Evolutionary conservation across 2,888 invertebrate genomes (phyloP).

Genomic region (Nemotelus pantherinus): DNA sequence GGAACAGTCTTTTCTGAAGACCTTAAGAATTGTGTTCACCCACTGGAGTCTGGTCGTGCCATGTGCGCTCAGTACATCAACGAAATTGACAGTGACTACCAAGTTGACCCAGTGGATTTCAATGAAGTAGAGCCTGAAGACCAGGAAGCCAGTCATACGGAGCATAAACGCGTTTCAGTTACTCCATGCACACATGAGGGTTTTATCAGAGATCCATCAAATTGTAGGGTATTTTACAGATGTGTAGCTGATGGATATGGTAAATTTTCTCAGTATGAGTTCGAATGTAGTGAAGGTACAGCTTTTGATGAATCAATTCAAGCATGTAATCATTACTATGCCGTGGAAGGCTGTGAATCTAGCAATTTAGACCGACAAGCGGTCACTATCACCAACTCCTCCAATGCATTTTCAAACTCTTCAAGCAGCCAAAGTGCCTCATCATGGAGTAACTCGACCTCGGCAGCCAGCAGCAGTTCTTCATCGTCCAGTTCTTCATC

Average conservation of each 20-base stretch:
- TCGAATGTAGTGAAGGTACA: constrained; percentile 78
- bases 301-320: constrained; percentile 77
- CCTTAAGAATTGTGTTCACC: constrained; percentile 75
- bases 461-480: not conserved
- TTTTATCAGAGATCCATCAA: constrained; percentile 73
- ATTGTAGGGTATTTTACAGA: constrained; percentile 81
- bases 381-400: constrained; percentile 19
- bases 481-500: constrained; percentile 12
- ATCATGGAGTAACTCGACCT: not conserved
- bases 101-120: constrained; percentile 40
- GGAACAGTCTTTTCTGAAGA: constrained; percentile 80
- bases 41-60: constrained; percentile 72
- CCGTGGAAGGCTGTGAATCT: constrained; percentile 66
- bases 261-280: constrained; percentile 74
- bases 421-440: not conserved
- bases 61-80: constrained; percentile 71
- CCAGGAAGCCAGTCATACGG: constrained; percentile 44
- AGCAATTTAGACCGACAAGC: constrained; percentile 28
- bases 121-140: constrained; percentile 31
- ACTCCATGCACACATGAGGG: constrained; percentile 67
- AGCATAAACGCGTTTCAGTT: constrained; percentile 44
- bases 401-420: constrained; percentile 30
- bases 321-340: constrained; percentile 78
- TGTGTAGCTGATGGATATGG: constrained; percentile 74
- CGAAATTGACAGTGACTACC: constrained; percentile 55